Conservation (phyloP, 1,140 invertebrate genomes). For the Sycophila sp. region DNA sequence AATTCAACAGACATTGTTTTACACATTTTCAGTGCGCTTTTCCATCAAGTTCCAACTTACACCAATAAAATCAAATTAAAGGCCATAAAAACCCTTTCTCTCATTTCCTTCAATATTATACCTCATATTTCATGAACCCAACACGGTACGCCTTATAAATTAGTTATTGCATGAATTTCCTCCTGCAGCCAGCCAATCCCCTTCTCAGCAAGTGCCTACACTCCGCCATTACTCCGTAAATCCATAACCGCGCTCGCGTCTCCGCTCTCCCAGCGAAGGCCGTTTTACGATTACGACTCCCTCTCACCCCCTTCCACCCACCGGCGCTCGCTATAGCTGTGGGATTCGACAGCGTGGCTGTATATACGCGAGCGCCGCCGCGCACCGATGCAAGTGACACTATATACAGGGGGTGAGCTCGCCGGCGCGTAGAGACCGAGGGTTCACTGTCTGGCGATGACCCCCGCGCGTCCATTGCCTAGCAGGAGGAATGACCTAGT, state of each 20-base stretch:
- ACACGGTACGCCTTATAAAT: no score
- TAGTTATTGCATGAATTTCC: no score
- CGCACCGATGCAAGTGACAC: not conserved
- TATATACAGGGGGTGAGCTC: not conserved
- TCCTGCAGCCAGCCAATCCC: no score
- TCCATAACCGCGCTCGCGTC: not conserved
- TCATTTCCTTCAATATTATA: no score
- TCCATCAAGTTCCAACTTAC: no score
- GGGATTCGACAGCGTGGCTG: no score
- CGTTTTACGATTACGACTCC: conserved; percentile 23
- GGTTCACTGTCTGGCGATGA: conserved; percentile 57
- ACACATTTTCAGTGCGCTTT: not conserved
- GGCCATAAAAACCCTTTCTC: no score
- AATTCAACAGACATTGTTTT: conserved; percentile 15
- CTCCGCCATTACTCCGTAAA: not conserved
- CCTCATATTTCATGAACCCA: not conserved
- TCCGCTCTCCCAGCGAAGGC: not conserved
- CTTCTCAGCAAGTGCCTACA: no score
- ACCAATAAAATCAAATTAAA: no score
- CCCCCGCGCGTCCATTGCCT: conserved; percentile 47
- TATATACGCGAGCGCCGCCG: not conserved
- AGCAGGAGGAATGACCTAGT: conserved; percentile 59
- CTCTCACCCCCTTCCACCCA: not conserved
- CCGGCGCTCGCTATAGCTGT: not conserved
- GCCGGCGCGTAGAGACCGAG: conserved; percentile 15